phyloP scores from a whole-genome alignment of 2,888 invertebrate species.

The Oscheius sp. region DNA sequence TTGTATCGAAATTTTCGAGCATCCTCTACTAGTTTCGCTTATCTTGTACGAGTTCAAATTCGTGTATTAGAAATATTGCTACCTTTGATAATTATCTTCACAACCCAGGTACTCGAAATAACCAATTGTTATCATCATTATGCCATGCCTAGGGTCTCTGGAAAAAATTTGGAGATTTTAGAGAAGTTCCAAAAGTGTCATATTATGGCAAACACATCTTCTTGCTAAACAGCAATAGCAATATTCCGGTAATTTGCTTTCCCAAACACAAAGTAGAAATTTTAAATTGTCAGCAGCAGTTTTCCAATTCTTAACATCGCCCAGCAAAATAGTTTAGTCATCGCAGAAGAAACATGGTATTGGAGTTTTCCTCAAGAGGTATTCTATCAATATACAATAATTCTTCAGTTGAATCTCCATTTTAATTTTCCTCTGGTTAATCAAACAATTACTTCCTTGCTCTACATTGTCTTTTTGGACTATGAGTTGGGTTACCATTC shows the following conservation, averaged over 20 bases:
- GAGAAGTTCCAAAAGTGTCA: slow-evolving; percentile 36
- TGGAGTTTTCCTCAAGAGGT: neutral
- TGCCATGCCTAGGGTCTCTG: slow-evolving; percentile 24
- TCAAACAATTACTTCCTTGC: neutral
- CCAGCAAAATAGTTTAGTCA: neutral
- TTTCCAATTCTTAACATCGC: slow-evolving; percentile 14
- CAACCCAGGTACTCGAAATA: slow-evolving; percentile 8
- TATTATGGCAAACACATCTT: slow-evolving; percentile 24
- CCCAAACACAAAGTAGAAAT: neutral
- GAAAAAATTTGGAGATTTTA: slow-evolving; percentile 40
- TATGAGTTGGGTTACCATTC: slow-evolving; percentile 13
- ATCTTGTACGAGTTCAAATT: slow-evolving; percentile 10
- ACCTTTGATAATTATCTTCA: slow-evolving; percentile 20
- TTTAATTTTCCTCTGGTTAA: slow-evolving; percentile 3
- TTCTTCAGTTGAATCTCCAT: neutral
- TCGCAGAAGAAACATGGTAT: slow-evolving; percentile 6
- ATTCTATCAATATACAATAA: neutral
- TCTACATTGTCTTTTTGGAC: slow-evolving; percentile 8
- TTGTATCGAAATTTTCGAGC: slow-evolving; percentile 36
- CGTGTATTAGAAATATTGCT: neutral
- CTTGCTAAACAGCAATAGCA: neutral
- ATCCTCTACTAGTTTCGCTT: slow-evolving; percentile 34
- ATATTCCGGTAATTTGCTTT: slow-evolving; percentile 6
- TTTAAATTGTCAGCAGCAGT: slow-evolving; percentile 8
- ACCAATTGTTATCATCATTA: neutral